Evolutionary conservation across 2,113 vertebrate genomes (phyloP).

Genomic region (Spermophilus dauricus): DNA sequence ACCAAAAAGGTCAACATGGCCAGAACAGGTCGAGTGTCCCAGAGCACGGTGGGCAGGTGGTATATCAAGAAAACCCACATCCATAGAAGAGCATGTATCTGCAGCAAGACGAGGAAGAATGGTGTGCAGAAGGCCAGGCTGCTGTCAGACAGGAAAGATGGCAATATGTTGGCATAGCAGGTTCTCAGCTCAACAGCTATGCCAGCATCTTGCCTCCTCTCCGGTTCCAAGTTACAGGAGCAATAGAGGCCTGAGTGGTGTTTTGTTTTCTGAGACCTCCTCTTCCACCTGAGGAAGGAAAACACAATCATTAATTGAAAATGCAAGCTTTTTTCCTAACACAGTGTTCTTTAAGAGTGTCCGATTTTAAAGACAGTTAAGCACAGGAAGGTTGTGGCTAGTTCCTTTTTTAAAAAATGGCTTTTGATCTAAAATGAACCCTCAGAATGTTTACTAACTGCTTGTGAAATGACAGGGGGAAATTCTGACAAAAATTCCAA

Average conservation of each 20-base stretch:
- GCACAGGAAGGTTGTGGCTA: slow-evolving; percentile 37
- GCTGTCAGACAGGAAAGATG: slow-evolving; percentile 90
- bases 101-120: background rate
- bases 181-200: slow-evolving; percentile 91
- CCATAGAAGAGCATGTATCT: background rate
- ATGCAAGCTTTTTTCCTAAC: slow-evolving; percentile 45
- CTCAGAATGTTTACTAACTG: slow-evolving; percentile 45
- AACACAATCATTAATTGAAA: slow-evolving; percentile 72
- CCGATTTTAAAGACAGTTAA: slow-evolving; percentile 20
- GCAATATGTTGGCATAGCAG: slow-evolving; percentile 92
- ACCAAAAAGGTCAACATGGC: background rate
- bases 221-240: slow-evolving; percentile 84
- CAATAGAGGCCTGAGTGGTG: background rate
- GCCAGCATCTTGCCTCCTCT: slow-evolving; percentile 93
- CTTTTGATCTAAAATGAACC: slow-evolving; percentile 58
- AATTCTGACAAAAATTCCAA: slow-evolving; percentile 52
- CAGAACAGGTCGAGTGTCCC: background rate
- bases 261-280: slow-evolving; percentile 46
- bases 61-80: background rate
- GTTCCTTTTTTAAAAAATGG: background rate
- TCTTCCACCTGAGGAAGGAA: slow-evolving; percentile 78
- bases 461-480: slow-evolving; percentile 4
- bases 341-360: background rate
- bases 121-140: slow-evolving; percentile 48
- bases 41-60: background rate